These are phyloP conservation scores for Anodontia alba DNA, from an alignment of 2,888 invertebrate species.

Conservation along the genomic window DNA sequence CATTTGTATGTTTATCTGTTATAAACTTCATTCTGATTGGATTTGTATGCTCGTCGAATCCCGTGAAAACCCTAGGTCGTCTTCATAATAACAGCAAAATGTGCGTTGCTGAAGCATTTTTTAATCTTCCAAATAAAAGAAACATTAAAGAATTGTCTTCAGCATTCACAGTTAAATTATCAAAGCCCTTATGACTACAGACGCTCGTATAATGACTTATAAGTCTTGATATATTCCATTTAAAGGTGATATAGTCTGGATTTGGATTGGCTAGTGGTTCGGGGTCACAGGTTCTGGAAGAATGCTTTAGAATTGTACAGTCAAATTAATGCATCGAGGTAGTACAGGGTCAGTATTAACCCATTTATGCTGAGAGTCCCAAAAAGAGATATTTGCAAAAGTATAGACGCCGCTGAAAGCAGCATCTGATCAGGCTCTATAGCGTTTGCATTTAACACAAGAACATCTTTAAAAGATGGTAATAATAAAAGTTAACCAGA, in stretches of 20 bases:
- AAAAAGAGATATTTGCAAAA: no score
- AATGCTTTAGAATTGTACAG: no score
- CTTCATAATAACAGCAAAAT: conserved; percentile 62
- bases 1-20: conserved; percentile 20
- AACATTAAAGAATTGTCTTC: conserved; percentile 47
- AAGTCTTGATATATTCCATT: conserved; percentile 53
- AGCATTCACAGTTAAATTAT: conserved; percentile 64
- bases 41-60: conserved; percentile 63
- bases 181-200: conserved; percentile 76
- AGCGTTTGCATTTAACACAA: no score
- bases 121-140: conserved; percentile 72
- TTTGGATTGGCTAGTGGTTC: background rate
- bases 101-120: conserved; percentile 53
- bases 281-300: conserved; percentile 76
- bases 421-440: no score
- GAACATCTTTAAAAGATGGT: no score
- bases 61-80: conserved; percentile 72
- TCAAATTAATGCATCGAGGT: no score
- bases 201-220: conserved; percentile 65
- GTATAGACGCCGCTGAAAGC: no score
- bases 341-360: no score
- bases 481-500: no score
- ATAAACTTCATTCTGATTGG: conserved; percentile 64
- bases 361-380: no score
- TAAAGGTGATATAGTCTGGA: background rate